Percentiles rank a stretch among this genome's conserved stretches.
Evolutionary conservation across 2,113 vertebrate genomes (phyloP).

Genomic region (Atlantisia rogersi): DNA sequence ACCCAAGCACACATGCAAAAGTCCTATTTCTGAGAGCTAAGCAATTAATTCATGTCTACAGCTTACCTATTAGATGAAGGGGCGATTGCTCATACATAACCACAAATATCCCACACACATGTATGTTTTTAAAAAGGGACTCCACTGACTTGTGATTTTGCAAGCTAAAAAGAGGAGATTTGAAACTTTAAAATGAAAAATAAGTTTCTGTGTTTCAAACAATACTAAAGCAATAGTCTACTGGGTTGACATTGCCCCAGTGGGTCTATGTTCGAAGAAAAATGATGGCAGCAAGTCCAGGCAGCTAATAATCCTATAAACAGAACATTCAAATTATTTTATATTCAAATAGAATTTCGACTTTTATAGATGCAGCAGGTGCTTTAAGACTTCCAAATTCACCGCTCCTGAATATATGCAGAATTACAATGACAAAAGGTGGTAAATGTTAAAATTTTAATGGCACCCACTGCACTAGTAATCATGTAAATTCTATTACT

Average conservation of each 20-base stretch:
- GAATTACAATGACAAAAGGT: conserved; percentile 27
- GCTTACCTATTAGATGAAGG: background rate
- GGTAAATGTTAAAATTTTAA: conserved; percentile 23
- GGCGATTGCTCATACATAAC: background rate
- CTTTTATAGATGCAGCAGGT: background rate
- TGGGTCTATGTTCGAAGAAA: background rate
- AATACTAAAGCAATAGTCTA: background rate
- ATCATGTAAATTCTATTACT: background rate
- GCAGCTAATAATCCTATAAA: background rate
- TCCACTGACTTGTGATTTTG: background rate
- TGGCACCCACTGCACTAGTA: background rate
- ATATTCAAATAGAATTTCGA: background rate
- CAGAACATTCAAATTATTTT: background rate
- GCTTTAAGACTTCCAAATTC: conserved; percentile 13
- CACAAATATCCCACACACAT: background rate
- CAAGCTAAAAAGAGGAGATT: background rate
- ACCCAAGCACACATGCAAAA: background rate
- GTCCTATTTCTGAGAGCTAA: background rate
- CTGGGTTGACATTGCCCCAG: background rate
- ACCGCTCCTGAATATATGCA: background rate
- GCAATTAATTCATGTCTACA: background rate
- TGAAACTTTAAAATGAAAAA: background rate
- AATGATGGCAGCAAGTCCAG: background rate
- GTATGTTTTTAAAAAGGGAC: background rate
- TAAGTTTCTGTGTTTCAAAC: background rate